Percentiles rank a stretch among this genome's conserved stretches.
phyloP scores from a whole-genome alignment of 1,140 invertebrate species.

The Microplitis demolitor region DNA sequence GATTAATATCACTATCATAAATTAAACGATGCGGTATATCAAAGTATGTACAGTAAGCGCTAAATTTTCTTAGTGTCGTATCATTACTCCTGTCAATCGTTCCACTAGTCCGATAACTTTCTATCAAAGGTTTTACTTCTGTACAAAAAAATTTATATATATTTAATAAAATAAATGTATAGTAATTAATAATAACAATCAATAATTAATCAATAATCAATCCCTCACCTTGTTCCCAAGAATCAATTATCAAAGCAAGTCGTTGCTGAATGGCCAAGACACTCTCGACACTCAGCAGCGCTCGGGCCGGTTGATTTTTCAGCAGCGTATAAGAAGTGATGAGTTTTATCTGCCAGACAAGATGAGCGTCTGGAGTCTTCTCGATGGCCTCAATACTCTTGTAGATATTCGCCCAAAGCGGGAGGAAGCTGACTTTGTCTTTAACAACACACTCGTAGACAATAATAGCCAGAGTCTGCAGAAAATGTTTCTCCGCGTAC shows the following conservation, averaged over 20 bases:
- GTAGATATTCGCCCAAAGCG: slow-evolving; percentile 73
- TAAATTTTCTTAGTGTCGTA: slow-evolving; percentile 55
- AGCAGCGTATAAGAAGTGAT: slow-evolving; percentile 60
- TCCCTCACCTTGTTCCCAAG: slow-evolving; percentile 60
- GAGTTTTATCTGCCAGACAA: slow-evolving; percentile 73
- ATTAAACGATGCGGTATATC: slow-evolving; percentile 60
- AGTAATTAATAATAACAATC: slow-evolving; percentile 19
- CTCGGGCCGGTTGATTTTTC: slow-evolving; percentile 44
- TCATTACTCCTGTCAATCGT: slow-evolving; percentile 42
- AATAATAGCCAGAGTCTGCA: slow-evolving; percentile 74
- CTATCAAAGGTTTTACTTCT: slow-evolving; percentile 56
- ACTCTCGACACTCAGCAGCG: slow-evolving; percentile 57
- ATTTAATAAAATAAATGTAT: neutral
- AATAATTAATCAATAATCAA: neutral
- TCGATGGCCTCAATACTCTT: slow-evolving; percentile 64
- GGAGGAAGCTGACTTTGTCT: slow-evolving; percentile 81
- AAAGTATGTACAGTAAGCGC: slow-evolving; percentile 67
- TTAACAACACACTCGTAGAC: slow-evolving; percentile 86
- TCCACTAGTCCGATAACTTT: slow-evolving; percentile 57
- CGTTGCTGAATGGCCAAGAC: slow-evolving; percentile 66
- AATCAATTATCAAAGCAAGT: slow-evolving; percentile 61
- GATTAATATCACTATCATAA: slow-evolving; percentile 37
- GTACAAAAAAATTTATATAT: slow-evolving; percentile 18
- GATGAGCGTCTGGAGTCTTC: slow-evolving; percentile 57
- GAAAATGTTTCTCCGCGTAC: slow-evolving; percentile 64